Percentiles rank a stretch among this genome's conserved stretches.
Conservation (phyloP, 35 echinoderm and acorn worm genomes). For the Lytechinus pictus region DNA sequence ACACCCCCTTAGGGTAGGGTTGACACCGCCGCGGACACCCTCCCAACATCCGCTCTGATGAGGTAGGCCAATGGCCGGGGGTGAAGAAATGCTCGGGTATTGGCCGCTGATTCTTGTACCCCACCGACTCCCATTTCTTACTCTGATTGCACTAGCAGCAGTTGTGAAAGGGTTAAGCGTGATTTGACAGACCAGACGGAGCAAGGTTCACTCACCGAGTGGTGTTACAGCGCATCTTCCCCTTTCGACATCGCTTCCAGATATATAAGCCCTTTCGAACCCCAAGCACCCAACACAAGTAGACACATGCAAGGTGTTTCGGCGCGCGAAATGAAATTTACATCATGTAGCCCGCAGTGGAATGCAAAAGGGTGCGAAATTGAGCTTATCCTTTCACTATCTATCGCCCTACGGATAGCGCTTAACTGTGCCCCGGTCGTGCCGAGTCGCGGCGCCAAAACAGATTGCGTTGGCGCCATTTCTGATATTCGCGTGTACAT, state of each 20-base stretch:
- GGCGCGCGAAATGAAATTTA: conserved; percentile 17
- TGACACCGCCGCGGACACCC: neutral
- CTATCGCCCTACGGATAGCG: neutral
- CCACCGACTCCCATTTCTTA: neutral
- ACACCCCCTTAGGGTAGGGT: neutral
- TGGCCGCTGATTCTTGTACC: neutral
- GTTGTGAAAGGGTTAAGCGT: neutral
- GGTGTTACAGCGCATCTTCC: neutral
- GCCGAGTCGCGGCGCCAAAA: neutral
- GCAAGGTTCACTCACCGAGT: neutral
- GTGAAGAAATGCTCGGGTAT: conserved; percentile 10
- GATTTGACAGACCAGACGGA: neutral
- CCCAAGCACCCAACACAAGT: neutral
- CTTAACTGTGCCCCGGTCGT: neutral
- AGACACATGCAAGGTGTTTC: neutral
- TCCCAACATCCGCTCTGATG: neutral
- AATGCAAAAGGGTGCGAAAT: neutral
- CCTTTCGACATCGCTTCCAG: neutral
- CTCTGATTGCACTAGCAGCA: neutral
- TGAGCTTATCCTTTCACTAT: neutral
- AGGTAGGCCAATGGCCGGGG: neutral
- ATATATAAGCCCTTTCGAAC: neutral
- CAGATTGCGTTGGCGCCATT: conserved; percentile 8
- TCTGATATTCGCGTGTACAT: neutral
- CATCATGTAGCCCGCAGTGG: conserved; percentile 8